Evolutionary conservation across 2,113 vertebrate species (phyloP).

Genomic region (Alaudala cheleensis): DNA sequence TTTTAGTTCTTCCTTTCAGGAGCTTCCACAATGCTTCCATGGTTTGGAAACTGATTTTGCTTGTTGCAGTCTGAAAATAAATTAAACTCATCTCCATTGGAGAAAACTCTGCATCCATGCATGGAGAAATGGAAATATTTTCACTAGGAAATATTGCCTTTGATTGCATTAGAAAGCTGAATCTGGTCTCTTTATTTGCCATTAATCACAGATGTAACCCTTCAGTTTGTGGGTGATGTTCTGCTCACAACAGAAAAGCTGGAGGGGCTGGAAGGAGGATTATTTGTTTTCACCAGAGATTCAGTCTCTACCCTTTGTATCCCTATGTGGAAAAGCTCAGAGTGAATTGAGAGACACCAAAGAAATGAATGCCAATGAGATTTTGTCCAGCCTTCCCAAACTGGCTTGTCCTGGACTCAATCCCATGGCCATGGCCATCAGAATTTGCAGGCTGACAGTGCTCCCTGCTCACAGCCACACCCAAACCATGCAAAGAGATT

Average conservation of each 20-base stretch:
- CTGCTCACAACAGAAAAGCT: not conserved
- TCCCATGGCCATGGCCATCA: too few relatives aligned
- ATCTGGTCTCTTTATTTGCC: not conserved
- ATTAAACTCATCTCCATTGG: not conserved
- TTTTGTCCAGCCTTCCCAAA: not conserved
- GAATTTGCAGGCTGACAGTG: fast-evolving
- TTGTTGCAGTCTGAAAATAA: not conserved
- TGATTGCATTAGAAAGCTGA: not conserved
- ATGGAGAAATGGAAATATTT: not conserved
- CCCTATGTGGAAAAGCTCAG: not conserved
- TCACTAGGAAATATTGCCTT: not conserved
- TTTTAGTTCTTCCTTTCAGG: not conserved
- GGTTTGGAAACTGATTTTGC: not conserved
- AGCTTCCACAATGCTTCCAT: not conserved
- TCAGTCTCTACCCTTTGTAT: not conserved
- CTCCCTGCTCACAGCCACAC: not conserved
- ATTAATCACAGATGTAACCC: not conserved
- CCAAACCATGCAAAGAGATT: not conserved
- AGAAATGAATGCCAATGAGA: not conserved
- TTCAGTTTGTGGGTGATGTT: not conserved
- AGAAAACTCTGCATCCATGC: not conserved
- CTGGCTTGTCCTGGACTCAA: not conserved
- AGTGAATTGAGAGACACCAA: not conserved
- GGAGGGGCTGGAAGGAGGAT: not conserved
- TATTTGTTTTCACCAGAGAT: not conserved